A percentile compares a stretch with the other conserved stretches of the same genome.
Evolutionary conservation across 2,113 vertebrate genomes (phyloP).

Genomic region (Mesitornis unicolor): DNA sequence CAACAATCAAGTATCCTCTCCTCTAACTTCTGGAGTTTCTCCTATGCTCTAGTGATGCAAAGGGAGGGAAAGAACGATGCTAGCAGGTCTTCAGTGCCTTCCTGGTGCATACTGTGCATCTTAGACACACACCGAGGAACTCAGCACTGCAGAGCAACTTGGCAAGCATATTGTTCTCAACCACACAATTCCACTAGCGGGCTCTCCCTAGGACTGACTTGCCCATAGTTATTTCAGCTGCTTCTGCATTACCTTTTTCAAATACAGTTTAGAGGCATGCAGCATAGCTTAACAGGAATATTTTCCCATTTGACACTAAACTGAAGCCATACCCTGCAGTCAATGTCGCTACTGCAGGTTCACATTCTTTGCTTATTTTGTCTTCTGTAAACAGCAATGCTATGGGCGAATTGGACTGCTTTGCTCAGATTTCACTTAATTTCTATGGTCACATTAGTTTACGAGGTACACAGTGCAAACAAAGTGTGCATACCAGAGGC

Average conservation of each 20-base stretch:
- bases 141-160: neutral
- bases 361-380: neutral
- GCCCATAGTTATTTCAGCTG: neutral
- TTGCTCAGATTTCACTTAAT: neutral
- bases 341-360: neutral
- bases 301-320: neutral
- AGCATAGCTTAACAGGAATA: neutral
- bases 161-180: neutral
- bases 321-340: neutral
- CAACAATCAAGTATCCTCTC: too few species aligned
- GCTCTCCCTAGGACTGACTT: neutral
- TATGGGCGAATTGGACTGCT: neutral
- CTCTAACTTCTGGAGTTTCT: neutral
- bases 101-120: accelerated
- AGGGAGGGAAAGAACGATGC: neutral
- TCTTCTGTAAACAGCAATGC: neutral
- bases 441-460: neutral
- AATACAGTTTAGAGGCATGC: neutral
- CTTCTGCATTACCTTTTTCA: neutral
- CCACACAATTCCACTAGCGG: neutral
- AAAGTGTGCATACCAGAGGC: slow-evolving; percentile 83
- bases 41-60: neutral
- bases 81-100: neutral
- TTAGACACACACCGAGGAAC: neutral
- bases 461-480: accelerated